Evolutionary conservation across 2,797 vertebrate genomes (phyloP).

Genomic region (Argya squamiceps): DNA sequence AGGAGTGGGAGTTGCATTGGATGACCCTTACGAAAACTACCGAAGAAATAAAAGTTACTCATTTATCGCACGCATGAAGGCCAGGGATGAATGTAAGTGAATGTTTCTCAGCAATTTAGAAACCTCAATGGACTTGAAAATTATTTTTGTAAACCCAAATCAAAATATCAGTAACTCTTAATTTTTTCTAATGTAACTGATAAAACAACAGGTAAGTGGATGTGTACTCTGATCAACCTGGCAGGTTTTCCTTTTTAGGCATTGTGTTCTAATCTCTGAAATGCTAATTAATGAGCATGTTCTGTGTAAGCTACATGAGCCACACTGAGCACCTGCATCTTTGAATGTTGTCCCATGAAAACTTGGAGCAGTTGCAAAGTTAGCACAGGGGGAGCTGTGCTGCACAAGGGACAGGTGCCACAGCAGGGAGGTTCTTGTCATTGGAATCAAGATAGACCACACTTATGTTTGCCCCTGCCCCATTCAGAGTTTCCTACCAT

Average conservation of each 20-base stretch:
- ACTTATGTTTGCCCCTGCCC: not conserved
- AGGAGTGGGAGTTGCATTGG: conserved; percentile 93
- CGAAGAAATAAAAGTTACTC: conserved; percentile 97
- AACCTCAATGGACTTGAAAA: not conserved
- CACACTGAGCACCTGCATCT: not conserved
- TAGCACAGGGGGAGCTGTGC: not conserved
- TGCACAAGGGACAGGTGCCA: fast-evolving
- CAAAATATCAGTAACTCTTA: not conserved
- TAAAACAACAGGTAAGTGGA: not conserved
- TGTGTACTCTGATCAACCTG: fast-evolving
- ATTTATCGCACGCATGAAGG: conserved; percentile 98
- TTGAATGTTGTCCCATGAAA: not conserved
- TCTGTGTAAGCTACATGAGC: not conserved
- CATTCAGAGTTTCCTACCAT: fast-evolving
- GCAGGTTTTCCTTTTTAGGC: not conserved
- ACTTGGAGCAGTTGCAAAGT: not conserved
- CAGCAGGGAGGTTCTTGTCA: not conserved
- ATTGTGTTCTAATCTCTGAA: not conserved
- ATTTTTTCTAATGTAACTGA: not conserved
- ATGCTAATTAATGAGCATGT: not conserved
- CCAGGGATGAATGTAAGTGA: conserved; percentile 92
- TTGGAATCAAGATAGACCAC: too few relatives aligned
- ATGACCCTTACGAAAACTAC: conserved; percentile 97
- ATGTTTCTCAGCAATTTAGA: not conserved
- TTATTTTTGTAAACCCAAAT: not conserved